These are phyloP conservation scores for Morbakka virulenta DNA, from an alignment of 30 jellyfish, hydroid and myxozoan species.

Conservation along the genomic window DNA sequence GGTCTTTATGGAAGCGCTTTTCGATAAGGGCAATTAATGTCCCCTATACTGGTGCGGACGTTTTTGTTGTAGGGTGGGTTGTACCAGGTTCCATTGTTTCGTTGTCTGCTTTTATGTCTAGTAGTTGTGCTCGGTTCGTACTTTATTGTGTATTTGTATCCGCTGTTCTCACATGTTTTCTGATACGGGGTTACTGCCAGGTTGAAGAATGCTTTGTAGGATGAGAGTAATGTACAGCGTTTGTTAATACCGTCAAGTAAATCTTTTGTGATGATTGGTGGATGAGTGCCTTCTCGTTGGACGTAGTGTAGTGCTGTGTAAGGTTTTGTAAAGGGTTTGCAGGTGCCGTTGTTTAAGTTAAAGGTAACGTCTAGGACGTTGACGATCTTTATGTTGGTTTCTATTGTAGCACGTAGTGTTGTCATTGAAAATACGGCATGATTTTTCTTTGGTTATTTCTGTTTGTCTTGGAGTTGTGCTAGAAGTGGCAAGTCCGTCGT, in stretches of 20 bases:
- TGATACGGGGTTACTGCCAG: constrained; percentile 53
- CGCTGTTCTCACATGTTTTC: constrained; percentile 40
- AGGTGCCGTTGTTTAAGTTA: constrained; percentile 43
- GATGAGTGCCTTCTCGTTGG: constrained; percentile 59
- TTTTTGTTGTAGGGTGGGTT: constrained; percentile 65
- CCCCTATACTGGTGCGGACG: constrained; percentile 70
- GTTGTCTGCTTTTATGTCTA: constrained; percentile 12
- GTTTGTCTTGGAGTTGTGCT: constrained; percentile 26
- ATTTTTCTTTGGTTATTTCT: constrained; percentile 51
- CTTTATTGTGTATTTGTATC: constrained; percentile 28
- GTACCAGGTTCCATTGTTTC: constrained; percentile 36
- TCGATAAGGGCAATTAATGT: constrained; percentile 21
- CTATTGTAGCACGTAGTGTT: constrained; percentile 50
- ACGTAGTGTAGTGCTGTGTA: constrained; percentile 35
- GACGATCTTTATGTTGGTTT: constrained; percentile 47
- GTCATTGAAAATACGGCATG: constrained; percentile 7
- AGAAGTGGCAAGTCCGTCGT: constrained; percentile 63
- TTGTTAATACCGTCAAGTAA: constrained; percentile 9
- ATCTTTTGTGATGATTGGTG: constrained; percentile 51
- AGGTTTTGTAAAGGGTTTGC: constrained; percentile 57
- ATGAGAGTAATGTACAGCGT: constrained; percentile 46
- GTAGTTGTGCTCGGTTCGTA: not conserved
- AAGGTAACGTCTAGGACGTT: constrained; percentile 62
- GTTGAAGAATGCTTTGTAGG: constrained; percentile 56
- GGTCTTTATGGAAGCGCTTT: constrained; percentile 58